Evolutionary conservation across 2,888 invertebrate species (phyloP), one percentile per base, ranked within the genome.

Genomic region (Dascillus cervinus): DNA sequence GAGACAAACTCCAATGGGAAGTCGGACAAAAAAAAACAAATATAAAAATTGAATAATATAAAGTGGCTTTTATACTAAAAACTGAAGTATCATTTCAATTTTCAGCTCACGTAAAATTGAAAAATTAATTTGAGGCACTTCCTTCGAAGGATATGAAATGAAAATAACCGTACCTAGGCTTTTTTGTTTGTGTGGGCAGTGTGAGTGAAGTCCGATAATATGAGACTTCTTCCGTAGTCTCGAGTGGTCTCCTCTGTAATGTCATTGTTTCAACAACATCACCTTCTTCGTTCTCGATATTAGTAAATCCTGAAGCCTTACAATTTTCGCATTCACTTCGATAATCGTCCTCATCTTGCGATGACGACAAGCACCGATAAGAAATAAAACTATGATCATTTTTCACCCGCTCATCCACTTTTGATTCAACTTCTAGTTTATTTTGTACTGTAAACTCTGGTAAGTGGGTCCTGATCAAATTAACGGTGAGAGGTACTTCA

Each of bases 321-420:
- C 86, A 86, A 67, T 86, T 86, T 64, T 85, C 86, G 64, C 86
- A 86, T 65, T 86, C 86, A 64, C 80, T 84, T 46, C 85, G 53
- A 37, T 57, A 57, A 43, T 57, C 57, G 29, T 57, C 55, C 30
- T 53, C 52, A 41, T 57, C 57, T 41, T 55, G 55, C 5, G 52
- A 46, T 20, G 50, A 49, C n/a, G 47, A 54, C 31, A 53, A 43
- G 41, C 49, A 54, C 12, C 51, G 50, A 44, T 57, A 57, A 25
- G 56, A 52, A 36, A 50, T 43, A 30, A 50, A 45, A 34, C 41
- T 51, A 21, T 42, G 33, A 14, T 47, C 38, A 11, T 44, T 38
- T 9, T 41, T 38, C n/a, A n/a, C n/a, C 26, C 12, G 24, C 11
- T n/a, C 20, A 28, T 22, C 28, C 19, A 21, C n/a, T 19, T 21